Base-by-base conservation (phyloP, 2,888 invertebrate species). In the Timandra comae region DNA sequence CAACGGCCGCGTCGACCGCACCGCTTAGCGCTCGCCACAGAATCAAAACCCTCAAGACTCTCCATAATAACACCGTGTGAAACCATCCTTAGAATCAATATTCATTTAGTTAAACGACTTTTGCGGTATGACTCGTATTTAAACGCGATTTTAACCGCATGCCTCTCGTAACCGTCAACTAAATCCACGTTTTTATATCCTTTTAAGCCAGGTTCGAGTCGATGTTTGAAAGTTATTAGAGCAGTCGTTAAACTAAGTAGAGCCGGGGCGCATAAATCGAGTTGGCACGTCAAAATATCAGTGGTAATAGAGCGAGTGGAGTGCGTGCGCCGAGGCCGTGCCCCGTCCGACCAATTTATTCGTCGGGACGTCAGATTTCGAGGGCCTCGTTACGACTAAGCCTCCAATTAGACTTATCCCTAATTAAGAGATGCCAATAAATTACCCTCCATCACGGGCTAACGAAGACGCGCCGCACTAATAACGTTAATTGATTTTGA, bases 401-500 rank as follows among this genome's bases (percentile, higher is more conserved):
- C 86, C 85, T 79, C 86, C 86, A 86, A 86, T 86, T 86, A 86
- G 86, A 86, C 86, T 86, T 86, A 86, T 86, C 86, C 86, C 86
- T 86, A 86, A 86, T 86, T 86, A 86, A 86, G 86, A 86, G 86
- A 86, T 86, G 86, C 86, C 86, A 84, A 86, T 86, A 86, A 86
- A 86, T 86, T 86, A 86, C 86, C 85, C 86, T 85, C 86, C 85
- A 86, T 86, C 86, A 86, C 78, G 78, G 82, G 64, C 81, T 85
- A 84, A 84, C 84, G 85, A 86, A 85, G 86, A 85, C 84, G 84
- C 77, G 77, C 76, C 80, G 73, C 76, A 80, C 85, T 85, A 85
- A 85, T 85, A 84, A 84, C 82, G 78, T 72, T 85, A 85, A 85
- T 85, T 85, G 85, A 84, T 85, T 84, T 85, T 85, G 85, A 85